phyloP scores from a whole-genome alignment of 2,888 invertebrate species.

The Drosophila helvetica region DNA sequence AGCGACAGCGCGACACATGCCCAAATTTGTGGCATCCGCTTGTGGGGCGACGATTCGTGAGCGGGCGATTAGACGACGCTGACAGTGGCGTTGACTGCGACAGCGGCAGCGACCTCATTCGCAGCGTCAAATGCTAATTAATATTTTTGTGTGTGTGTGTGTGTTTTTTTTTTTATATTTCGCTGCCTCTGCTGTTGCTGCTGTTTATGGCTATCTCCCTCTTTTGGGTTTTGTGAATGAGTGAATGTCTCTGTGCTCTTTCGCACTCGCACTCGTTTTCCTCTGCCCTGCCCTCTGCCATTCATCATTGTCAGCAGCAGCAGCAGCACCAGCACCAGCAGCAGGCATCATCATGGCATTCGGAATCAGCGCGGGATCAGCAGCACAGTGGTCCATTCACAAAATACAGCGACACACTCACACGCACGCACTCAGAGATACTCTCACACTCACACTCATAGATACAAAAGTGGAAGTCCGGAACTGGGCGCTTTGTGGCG shows the following conservation, averaged over 20 bases:
- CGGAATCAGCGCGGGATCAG: slow-evolving; percentile 10
- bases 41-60: slow-evolving; percentile 64
- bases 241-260: slow-evolving; percentile 23
- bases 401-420: slow-evolving; percentile 14
- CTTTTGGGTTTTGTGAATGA: slow-evolving; percentile 67
- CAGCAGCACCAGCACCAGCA: slow-evolving; percentile 15
- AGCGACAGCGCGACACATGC: slow-evolving; percentile 54
- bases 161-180: slow-evolving; percentile 66
- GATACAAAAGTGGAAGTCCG: slow-evolving; percentile 58
- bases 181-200: slow-evolving; percentile 6
- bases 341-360: slow-evolving; percentile 15
- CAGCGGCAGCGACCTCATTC: slow-evolving; percentile 38
- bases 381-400: slow-evolving; percentile 38
- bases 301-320: slow-evolving; percentile 61
- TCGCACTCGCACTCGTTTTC: slow-evolving; percentile 12
- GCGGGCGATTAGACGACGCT: slow-evolving; percentile 64
- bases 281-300: slow-evolving; percentile 48
- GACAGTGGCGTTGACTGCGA: slow-evolving; percentile 26
- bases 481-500: slow-evolving; percentile 76
- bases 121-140: slow-evolving; percentile 69
- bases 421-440: neutral
- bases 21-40: slow-evolving; percentile 79
- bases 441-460: slow-evolving; percentile 18
- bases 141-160: slow-evolving; percentile 57
- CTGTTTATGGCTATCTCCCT: slow-evolving; percentile 15